Evolutionary conservation across 2,888 invertebrate genomes (phyloP).

Genomic region (Diabrotica balteata): DNA sequence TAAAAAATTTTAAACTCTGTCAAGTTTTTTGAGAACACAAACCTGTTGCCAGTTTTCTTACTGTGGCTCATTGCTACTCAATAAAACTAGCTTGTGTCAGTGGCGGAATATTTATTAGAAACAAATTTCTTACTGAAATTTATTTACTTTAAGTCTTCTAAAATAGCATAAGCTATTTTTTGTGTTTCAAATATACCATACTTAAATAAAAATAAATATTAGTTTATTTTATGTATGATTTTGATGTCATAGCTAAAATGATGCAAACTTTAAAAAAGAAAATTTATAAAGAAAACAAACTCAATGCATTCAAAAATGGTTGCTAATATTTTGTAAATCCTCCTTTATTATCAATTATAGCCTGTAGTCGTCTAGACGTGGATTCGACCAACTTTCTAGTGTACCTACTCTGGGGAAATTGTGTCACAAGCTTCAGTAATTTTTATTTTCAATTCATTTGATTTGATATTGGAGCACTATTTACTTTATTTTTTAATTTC

Average conservation of each 20-base stretch:
- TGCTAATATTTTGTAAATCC: not conserved
- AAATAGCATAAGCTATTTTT: too few relatives aligned
- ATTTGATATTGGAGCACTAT: not conserved
- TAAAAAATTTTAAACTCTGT: too few relatives aligned
- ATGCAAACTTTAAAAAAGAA: not conserved
- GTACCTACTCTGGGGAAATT: conserved; percentile 1
- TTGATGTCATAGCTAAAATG: not conserved
- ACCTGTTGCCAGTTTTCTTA: too few relatives aligned
- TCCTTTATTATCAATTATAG: not conserved
- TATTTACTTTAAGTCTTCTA: too few relatives aligned
- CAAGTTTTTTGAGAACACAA: too few relatives aligned
- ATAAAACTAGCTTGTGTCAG: too few relatives aligned
- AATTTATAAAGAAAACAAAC: not conserved
- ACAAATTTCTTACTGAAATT: too few relatives aligned
- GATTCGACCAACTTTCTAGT: not conserved
- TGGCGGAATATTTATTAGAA: too few relatives aligned
- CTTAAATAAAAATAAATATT: not conserved
- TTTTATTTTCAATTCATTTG: not conserved
- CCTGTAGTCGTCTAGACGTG: not conserved
- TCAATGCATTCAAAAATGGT: too few relatives aligned
- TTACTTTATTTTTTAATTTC: not conserved
- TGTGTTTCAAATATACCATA: too few relatives aligned
- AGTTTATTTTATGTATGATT: not conserved
- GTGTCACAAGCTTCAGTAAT: not conserved
- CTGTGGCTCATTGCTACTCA: too few relatives aligned